Percentiles rank a stretch among this genome's conserved stretches.
Conservation (phyloP, 2,797 vertebrate genomes). For the Ctenopoma multispine region DNA sequence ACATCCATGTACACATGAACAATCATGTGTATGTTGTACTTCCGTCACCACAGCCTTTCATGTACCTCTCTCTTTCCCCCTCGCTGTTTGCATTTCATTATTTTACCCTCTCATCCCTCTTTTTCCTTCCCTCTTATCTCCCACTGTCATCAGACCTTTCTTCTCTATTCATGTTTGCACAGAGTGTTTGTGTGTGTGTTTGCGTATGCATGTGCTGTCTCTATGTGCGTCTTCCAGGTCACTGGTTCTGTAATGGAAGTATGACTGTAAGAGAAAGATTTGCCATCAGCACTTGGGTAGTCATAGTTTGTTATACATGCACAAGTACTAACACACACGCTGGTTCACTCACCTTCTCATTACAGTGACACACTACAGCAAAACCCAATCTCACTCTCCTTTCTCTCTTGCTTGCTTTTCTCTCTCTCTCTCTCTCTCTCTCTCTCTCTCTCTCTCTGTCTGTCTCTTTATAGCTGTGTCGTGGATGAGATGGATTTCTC, state of each 20-base stretch:
- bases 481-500: slow-evolving; percentile 99
- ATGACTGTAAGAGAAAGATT: slow-evolving; percentile 63
- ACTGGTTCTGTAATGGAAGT: slow-evolving; percentile 62
- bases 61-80: slow-evolving; percentile 45
- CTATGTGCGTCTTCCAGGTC: slow-evolving; percentile 74
- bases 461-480: slow-evolving; percentile 87
- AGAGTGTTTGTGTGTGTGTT: slow-evolving; percentile 6
- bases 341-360: slow-evolving; percentile 40
- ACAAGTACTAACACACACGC: slow-evolving; percentile 7
- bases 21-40: slow-evolving; percentile 33
- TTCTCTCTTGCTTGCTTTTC: slow-evolving; percentile 1
- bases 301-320: slow-evolving; percentile 37
- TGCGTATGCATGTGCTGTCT: slow-evolving; percentile 31
- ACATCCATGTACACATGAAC: slow-evolving; percentile 19
- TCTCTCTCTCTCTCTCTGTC: slow-evolving; percentile 10
- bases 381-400: slow-evolving; percentile 19
- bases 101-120: slow-evolving; percentile 53
- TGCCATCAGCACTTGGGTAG: slow-evolving; percentile 60
- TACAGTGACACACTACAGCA: slow-evolving; percentile 27
- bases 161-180: slow-evolving; percentile 44
- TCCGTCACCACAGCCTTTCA: slow-evolving; percentile 54
- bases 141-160: slow-evolving; percentile 43
- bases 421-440: slow-evolving; percentile 27
- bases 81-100: slow-evolving; percentile 62
- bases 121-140: slow-evolving; percentile 56